A percentile compares a stretch with the other conserved stretches of the same genome.
Conservation (phyloP, 2,888 invertebrate species). For the Caenorhabditis becei region DNA sequence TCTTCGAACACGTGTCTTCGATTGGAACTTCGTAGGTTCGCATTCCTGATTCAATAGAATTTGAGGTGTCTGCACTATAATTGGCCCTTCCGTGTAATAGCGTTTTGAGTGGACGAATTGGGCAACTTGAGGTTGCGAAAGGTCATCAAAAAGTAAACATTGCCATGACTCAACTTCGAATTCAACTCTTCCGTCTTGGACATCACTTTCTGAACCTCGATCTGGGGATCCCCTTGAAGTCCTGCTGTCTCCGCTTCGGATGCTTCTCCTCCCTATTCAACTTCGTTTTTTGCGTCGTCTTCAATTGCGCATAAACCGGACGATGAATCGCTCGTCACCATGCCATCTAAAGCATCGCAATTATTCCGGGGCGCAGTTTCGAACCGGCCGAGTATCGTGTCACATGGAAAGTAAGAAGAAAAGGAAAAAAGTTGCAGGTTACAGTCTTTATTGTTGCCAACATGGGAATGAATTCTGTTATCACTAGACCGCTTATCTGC, state of each 20-base stretch:
- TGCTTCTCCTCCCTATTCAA: neutral
- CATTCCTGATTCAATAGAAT: too few species aligned
- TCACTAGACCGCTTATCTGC: too few species aligned
- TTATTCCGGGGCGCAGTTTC: slow-evolving; percentile 13
- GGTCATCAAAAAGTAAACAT: neutral
- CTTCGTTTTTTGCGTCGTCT: slow-evolving; percentile 23
- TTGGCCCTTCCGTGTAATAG: too few species aligned
- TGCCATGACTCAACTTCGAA: neutral
- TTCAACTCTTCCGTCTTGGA: neutral
- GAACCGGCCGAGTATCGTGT: slow-evolving; percentile 9
- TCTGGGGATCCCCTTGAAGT: neutral
- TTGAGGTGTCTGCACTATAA: slow-evolving; percentile 1
- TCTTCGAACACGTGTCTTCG: too few species aligned
- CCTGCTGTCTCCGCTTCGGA: neutral
- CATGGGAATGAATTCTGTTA: too few species aligned
- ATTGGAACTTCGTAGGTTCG: too few species aligned
- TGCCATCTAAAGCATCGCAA: slow-evolving; percentile 22
- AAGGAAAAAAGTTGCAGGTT: neutral
- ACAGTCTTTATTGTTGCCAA: too few species aligned
- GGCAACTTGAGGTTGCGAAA: too few species aligned
- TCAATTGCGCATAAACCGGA: slow-evolving; percentile 31
- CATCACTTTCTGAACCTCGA: neutral
- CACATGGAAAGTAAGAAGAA: neutral
- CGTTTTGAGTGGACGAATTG: too few species aligned
- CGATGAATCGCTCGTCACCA: neutral